Evolutionary conservation across 2,113 vertebrate genomes (phyloP).

Genomic region (Megaleporinus macrocephalus): DNA sequence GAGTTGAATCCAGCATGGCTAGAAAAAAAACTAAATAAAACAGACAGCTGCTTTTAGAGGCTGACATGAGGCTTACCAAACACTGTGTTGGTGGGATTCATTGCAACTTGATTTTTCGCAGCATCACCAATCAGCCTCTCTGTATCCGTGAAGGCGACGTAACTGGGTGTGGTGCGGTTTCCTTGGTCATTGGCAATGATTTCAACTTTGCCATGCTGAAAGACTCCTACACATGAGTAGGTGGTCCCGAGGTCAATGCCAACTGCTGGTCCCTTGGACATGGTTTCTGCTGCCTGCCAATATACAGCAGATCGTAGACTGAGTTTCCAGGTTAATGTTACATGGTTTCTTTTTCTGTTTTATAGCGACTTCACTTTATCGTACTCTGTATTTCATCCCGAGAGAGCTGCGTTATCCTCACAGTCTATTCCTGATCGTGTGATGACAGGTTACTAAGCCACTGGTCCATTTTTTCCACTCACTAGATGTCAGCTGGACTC

Average conservation of each 20-base stretch:
- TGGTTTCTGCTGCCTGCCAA: conserved; percentile 59
- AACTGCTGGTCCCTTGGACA: conserved; percentile 90
- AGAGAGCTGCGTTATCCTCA: neutral
- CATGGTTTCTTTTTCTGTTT: neutral
- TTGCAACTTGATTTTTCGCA: conserved; percentile 77
- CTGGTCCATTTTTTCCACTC: conserved; percentile 2
- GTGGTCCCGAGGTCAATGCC: conserved; percentile 94
- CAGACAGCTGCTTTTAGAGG: neutral
- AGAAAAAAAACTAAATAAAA: neutral
- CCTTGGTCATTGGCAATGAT: conserved; percentile 93
- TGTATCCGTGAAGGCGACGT: conserved; percentile 76
- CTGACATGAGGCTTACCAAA: conserved; percentile 66
- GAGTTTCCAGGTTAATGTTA: neutral
- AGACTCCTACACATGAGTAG: conserved; percentile 93
- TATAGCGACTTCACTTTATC: neutral
- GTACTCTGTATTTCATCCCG: neutral
- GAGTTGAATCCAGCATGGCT: neutral
- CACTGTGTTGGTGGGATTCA: conserved; percentile 81
- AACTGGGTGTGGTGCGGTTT: conserved; percentile 78
- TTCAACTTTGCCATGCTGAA: conserved; percentile 94
- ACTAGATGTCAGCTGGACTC: neutral
- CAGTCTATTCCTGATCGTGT: neutral
- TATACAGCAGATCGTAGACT: neutral
- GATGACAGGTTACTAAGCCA: neutral
- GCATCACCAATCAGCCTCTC: conserved; percentile 77